These are phyloP conservation scores for Xenopus tropicalis DNA, from an alignment of 2,113 vertebrate genomes.

Conservation along the genomic window UCB_Xtro_10.0 CM004449.2:51176501-51177000, in stretches of 20 bases:
- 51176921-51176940: background rate
- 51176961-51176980: background rate
- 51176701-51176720: constrained; percentile 21
- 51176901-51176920: background rate
- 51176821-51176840: constrained; percentile 1
- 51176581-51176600: constrained; percentile 14
- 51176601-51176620: constrained; percentile 25
- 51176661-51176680: constrained; percentile 13
- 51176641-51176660: constrained; percentile 2
- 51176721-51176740: constrained; percentile 1
- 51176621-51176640: constrained; percentile 20
- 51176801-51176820: constrained; percentile 11
- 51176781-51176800: background rate
- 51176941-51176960: background rate
- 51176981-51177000: background rate
- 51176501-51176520: background rate
- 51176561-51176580: constrained; percentile 8
- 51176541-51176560: constrained; percentile 10
- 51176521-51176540: constrained; percentile 14
- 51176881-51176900: constrained; percentile 4
- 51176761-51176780: background rate
- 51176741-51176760: constrained; percentile 1
- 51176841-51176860: constrained; percentile 12
- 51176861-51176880: background rate
- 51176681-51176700: constrained; percentile 16